Percentiles rank a stretch among this genome's conserved stretches.
Evolutionary conservation across 2,888 invertebrate species (phyloP).

Genomic region (Amiota minor): DNA sequence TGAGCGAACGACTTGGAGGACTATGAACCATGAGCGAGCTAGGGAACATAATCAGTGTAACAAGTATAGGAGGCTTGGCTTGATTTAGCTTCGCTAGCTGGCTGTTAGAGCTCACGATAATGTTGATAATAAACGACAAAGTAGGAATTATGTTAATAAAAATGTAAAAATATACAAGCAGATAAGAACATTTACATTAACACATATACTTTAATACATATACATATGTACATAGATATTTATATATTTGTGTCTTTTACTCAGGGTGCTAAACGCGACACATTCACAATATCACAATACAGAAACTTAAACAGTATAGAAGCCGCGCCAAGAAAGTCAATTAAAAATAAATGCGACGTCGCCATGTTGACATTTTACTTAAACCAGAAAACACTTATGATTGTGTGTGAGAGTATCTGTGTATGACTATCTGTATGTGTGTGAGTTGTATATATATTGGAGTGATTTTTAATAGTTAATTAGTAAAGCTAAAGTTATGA

Average conservation of each 20-base stretch:
- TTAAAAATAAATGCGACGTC: slow-evolving; percentile 8
- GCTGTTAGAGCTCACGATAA: no score
- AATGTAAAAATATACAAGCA: slow-evolving; percentile 1
- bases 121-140: neutral
- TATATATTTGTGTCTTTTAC: neutral
- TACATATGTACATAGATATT: neutral
- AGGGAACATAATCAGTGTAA: no score
- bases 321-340: neutral
- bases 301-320: neutral
- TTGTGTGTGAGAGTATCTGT: neutral
- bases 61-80: no score
- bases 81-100: no score
- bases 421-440: slow-evolving; percentile 1
- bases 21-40: no score
- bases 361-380: neutral
- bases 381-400: neutral
- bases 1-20: no score
- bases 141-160: slow-evolving; percentile 24
- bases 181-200: neutral
- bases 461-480: neutral
- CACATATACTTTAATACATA: neutral
- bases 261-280: neutral
- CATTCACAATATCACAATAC: neutral
- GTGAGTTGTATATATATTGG: neutral
- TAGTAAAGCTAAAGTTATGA: neutral